phyloP scores from a whole-genome alignment of 2,797 vertebrate genomes.

The Tachyglossus aculeatus region DNA sequence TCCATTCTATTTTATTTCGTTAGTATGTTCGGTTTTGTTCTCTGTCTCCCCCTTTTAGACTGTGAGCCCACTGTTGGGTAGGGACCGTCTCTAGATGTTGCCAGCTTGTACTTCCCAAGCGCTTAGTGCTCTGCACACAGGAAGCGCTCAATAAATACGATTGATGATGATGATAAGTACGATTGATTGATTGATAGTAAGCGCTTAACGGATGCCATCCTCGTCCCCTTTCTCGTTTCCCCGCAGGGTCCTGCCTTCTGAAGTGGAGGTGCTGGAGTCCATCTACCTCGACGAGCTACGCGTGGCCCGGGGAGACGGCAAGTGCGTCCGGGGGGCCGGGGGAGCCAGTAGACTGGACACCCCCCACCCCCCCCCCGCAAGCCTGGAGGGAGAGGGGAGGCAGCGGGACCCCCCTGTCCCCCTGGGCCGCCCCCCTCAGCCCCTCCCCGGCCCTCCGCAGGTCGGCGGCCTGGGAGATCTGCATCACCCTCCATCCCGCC shows the following conservation, averaged over 20 bases:
- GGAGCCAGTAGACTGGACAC: rapidly evolving
- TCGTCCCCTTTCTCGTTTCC: not conserved
- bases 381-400: not conserved
- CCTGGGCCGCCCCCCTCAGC: conserved; percentile 33
- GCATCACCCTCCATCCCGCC: conserved; percentile 87
- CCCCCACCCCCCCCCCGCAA: not conserved
- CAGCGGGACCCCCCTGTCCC: not conserved
- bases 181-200: too few relatives aligned
- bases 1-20: too few relatives aligned
- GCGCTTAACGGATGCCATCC: conserved; percentile 15
- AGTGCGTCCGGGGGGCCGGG: conserved; percentile 68
- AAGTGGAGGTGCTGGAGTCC: conserved; percentile 93
- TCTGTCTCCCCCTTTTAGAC: too few relatives aligned
- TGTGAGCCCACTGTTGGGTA: too few relatives aligned
- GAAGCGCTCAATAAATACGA: too few relatives aligned
- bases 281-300: conserved; percentile 92
- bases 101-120: too few relatives aligned
- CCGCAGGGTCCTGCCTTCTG: conserved; percentile 76
- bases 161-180: too few relatives aligned
- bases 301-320: conserved; percentile 74
- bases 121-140: too few relatives aligned
- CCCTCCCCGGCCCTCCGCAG: conserved; percentile 61
- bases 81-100: too few relatives aligned
- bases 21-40: too few relatives aligned
- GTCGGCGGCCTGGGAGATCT: conserved; percentile 82